Percentiles rank a stretch among this genome's conserved stretches.
phyloP scores from a whole-genome alignment of 1,140 invertebrate species.

The Arctopsyche grandis region DNA sequence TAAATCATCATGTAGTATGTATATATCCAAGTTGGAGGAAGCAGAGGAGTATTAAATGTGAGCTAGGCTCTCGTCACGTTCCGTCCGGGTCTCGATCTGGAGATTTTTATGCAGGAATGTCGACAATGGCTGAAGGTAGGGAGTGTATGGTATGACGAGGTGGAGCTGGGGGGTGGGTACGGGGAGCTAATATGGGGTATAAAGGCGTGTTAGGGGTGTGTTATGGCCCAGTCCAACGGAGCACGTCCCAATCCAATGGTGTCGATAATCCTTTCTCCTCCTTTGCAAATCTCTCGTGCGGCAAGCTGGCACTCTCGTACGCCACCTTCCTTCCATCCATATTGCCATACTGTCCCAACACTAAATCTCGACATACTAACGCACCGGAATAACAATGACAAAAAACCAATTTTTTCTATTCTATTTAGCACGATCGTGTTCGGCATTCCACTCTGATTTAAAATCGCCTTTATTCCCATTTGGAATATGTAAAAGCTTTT shows the following conservation, averaged over 20 bases:
- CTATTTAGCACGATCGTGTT: too few relatives aligned
- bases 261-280: slow-evolving; percentile 49
- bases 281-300: slow-evolving; percentile 39
- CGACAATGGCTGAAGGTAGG: background rate
- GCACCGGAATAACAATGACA: background rate
- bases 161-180: background rate
- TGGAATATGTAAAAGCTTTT: too few relatives aligned
- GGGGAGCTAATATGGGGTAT: slow-evolving; percentile 32
- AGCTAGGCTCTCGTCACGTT: slow-evolving; percentile 18
- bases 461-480: too few relatives aligned
- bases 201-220: slow-evolving; percentile 39
- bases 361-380: background rate
- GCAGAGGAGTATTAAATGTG: background rate
- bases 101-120: background rate
- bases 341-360: background rate
- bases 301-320: slow-evolving; percentile 13
- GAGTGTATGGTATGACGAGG: too few relatives aligned
- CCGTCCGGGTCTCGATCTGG: background rate
- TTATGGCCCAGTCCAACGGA: slow-evolving; percentile 37
- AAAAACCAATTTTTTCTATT: too few relatives aligned
- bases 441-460: too few relatives aligned
- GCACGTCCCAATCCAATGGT: slow-evolving; percentile 51
- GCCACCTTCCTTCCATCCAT: background rate
- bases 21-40: too few relatives aligned
- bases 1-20: too few relatives aligned